Evolutionary conservation across 2,888 invertebrate genomes (phyloP), one percentile per base, ranked within the genome.

Genomic region (Diarsia rubi): DNA sequence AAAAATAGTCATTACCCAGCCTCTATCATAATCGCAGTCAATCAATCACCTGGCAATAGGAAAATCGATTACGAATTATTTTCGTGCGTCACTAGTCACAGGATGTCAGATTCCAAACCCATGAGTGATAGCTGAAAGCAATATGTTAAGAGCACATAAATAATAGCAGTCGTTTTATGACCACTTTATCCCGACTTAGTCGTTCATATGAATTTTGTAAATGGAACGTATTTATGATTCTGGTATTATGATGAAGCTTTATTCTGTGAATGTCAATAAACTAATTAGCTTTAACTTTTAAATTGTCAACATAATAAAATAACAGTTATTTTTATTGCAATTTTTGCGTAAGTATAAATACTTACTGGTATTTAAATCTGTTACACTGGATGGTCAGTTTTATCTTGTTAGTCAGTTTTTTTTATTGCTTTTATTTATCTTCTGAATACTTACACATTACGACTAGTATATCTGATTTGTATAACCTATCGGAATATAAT

Each of bases 91-190:
- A 77, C 4, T n/a, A 8, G 5, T 71, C 72, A 78, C 3, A 24
- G 4, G 2, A 65, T 57, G 45, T 71, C 52, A 66, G 24, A 72
- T 78, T 78, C 78, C 78, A 44, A 78, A 66, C 54, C 21, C 31
- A 62, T 72, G 78, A 72, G 60, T 72, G 42, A 65, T 54, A 42
- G 47, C 42, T 54, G 31, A 47, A 60, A 47, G 42, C 31, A 66
- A 54, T 42, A 54, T 64, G 60, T 54, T 78, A 78, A 12, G 12
- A 42, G 45, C 49, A 52, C 59, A 42, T 65, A 27, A 64, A 77
- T 65, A 45, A 45, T 60, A 49, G 31, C 24, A 54, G 31, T 65
- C 14, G 27, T 42, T 54, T 65, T 54, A 72, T 66, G 27, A 31
- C 37, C 52, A 71, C 11, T 60, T 65, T 19, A 47, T 47, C 0